Evolutionary conservation across 2,888 invertebrate genomes (phyloP), one percentile per base, ranked within the genome.

Genomic region (Tromatobia lineatoria): DNA sequence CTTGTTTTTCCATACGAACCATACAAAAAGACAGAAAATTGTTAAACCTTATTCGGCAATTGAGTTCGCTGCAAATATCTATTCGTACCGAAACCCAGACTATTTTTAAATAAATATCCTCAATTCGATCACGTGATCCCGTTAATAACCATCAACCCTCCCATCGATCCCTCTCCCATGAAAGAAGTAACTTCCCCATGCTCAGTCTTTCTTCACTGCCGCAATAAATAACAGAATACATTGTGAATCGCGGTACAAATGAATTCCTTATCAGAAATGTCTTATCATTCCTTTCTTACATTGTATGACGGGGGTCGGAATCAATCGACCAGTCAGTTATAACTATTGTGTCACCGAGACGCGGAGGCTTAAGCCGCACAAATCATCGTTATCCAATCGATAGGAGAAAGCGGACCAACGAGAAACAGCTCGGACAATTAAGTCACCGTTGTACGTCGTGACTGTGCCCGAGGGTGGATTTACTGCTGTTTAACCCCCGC

Each of bases 401-500:
- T 87, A 83, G 87, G 80, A 54, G 84, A 86, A 87, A 87, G 86
- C 74, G 83, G 86, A 85, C 66, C 71, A 47, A 20, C 71, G 80
- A 57, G 81, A 45, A 71, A 11, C 64, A 47, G 67, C 45, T 78
- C 85, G 78, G 87, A 86, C 90, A 93, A 92, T 92, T 92, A 92
- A 92, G 90, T 91, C 90, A 86, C 88, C 81, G 88, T 90, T 90
- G 69, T 64, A 76, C 76, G 67, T 57, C 52, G 66, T 90, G 86
- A 87, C 88, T 87, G 83, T 85, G 82, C 86, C 74, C 74, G 78
- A 71, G 87, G 87, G 83, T 89, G 88, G 87, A 93, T 93, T 93
- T 93, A 93, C 90, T 90, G 91, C 90, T 90, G 90, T 91, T 93
- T 93, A 93, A 93, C 91, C 90, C 88, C 88, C 59, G 52, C 75